Conservation (phyloP, 2,113 vertebrate species). For the Naja naja region DNA sequence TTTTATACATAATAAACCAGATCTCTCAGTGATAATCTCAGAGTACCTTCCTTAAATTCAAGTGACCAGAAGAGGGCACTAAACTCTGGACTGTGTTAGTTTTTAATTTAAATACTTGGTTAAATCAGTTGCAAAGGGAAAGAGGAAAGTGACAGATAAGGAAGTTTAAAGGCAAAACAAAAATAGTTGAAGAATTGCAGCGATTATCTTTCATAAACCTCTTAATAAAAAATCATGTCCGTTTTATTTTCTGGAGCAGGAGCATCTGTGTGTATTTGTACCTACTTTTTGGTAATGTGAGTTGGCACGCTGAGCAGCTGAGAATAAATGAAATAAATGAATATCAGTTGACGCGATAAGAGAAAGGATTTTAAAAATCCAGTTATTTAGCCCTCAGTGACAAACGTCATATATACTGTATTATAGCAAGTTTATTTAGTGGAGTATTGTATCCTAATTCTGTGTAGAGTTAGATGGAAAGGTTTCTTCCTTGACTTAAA, state of each 20-base stretch:
- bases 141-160: neutral
- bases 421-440: neutral
- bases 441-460: neutral
- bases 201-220: constrained; percentile 10
- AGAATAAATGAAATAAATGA: neutral
- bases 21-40: neutral
- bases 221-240: neutral
- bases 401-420: neutral
- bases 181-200: neutral
- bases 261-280: neutral
- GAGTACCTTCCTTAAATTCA: neutral
- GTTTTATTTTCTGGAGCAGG: neutral
- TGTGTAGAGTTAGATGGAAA: neutral
- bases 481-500: neutral
- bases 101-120: constrained; percentile 3
- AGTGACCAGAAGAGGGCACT: constrained; percentile 70
- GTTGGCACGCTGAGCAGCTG: neutral
- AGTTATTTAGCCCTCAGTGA: neutral
- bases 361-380: neutral
- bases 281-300: neutral
- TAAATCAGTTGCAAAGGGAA: rapidly evolving
- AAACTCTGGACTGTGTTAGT: constrained; percentile 37
- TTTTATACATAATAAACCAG: neutral
- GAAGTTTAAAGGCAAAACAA: neutral
- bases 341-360: neutral